Percentiles rank a stretch among this genome's conserved stretches.
These are phyloP conservation scores for Calliopum simillimum DNA, from an alignment of 2,888 invertebrate species.

Conservation along the genomic window DNA sequence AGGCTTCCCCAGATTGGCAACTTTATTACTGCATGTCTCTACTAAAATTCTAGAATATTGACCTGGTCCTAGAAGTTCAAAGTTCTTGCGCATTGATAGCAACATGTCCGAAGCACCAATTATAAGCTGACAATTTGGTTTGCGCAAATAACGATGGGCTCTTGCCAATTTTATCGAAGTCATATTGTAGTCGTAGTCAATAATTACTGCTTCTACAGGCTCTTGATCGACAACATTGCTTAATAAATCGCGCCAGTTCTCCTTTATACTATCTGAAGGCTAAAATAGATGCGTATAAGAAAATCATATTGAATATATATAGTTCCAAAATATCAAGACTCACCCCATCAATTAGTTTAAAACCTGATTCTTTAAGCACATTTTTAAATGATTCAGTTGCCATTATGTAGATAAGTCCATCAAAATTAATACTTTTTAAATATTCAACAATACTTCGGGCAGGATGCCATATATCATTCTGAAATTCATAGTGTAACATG, in stretches of 20 bases:
- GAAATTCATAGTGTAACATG: background rate
- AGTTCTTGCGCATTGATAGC: constrained; percentile 57
- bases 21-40: constrained; percentile 59
- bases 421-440: constrained; percentile 68
- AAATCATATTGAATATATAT: background rate
- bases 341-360: constrained; percentile 65
- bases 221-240: constrained; percentile 52
- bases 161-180: constrained; percentile 66
- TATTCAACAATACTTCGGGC: constrained; percentile 67
- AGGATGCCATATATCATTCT: constrained; percentile 64
- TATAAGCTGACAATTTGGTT: constrained; percentile 67
- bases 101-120: constrained; percentile 66
- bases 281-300: constrained; percentile 34
- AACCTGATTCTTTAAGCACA: constrained; percentile 66
- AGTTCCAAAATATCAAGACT: constrained; percentile 35
- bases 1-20: constrained; percentile 68
- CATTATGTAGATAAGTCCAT: constrained; percentile 68
- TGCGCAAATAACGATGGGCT: constrained; percentile 65
- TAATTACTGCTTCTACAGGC: constrained; percentile 68
- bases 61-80: constrained; percentile 66
- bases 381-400: constrained; percentile 61
- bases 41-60: constrained; percentile 63
- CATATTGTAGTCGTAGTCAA: constrained; percentile 68
- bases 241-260: constrained; percentile 48
- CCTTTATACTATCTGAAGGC: constrained; percentile 56